These are phyloP conservation scores for Kryptolebias ocellatus DNA, from an alignment of 2,797 vertebrate species.

Conservation along the genomic window DNA sequence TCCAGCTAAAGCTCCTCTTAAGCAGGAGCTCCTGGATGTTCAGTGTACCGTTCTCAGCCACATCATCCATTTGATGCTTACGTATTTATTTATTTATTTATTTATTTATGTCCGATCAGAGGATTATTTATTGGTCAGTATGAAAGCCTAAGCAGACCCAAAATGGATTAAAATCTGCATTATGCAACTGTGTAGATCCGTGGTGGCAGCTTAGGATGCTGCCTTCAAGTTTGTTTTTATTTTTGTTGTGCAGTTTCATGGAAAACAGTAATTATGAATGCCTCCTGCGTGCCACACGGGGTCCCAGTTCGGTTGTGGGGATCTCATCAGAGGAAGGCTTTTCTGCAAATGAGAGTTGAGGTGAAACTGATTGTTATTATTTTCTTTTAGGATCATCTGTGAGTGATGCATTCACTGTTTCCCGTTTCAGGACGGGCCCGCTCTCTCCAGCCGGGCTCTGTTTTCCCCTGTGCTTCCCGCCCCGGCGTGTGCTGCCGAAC, in stretches of 20 bases:
- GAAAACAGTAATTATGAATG: slow-evolving; percentile 1
- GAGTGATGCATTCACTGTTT: slow-evolving; percentile 28
- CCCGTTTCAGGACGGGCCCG: slow-evolving; percentile 22
- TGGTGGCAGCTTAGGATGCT: slow-evolving; percentile 21
- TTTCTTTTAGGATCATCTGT: slow-evolving; percentile 28
- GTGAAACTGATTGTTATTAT: slow-evolving; percentile 29
- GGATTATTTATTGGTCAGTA: slow-evolving; percentile 68
- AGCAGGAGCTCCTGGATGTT: neutral
- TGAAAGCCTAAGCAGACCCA: slow-evolving; percentile 44
- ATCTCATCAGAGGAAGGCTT: slow-evolving; percentile 4
- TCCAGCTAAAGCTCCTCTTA: neutral
- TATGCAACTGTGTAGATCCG: slow-evolving; percentile 64
- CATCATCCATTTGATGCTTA: slow-evolving; percentile 28
- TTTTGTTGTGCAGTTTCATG: slow-evolving; percentile 1
- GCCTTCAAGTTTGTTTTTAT: slow-evolving; percentile 16
- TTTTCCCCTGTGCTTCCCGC: slow-evolving; percentile 46
- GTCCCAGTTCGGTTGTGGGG: neutral
- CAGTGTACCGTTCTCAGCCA: neutral
- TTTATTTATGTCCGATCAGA: slow-evolving; percentile 36
- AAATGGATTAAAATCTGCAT: slow-evolving; percentile 60
- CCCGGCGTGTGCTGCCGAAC: slow-evolving; percentile 20
- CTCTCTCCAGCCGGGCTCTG: slow-evolving; percentile 42
- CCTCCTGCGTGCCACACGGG: neutral
- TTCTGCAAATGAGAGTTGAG: neutral
- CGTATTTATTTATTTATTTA: slow-evolving; percentile 22